phyloP scores from a whole-genome alignment of 2,113 vertebrate genomes.

The Ophiodon elongatus region DNA sequence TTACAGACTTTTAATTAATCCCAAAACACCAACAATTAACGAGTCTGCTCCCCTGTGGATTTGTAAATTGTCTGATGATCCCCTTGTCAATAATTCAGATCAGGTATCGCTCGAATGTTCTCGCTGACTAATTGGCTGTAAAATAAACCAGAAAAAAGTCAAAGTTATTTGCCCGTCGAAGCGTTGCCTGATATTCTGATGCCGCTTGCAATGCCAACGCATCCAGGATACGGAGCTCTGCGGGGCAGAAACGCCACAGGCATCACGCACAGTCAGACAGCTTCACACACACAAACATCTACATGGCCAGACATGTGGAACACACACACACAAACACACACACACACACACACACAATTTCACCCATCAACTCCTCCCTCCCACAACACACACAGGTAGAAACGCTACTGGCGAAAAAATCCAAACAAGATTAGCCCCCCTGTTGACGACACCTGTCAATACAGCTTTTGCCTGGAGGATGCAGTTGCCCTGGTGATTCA shows the following conservation, averaged over 20 bases:
- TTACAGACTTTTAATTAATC: conserved; percentile 51
- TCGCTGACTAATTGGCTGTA: conserved; percentile 41
- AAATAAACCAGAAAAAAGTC: conserved; percentile 33
- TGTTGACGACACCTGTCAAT: conserved; percentile 72
- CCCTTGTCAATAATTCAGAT: conserved; percentile 33
- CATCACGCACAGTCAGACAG: conserved; percentile 8
- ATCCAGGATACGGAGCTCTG: conserved; percentile 11
- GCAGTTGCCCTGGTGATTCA: conserved; percentile 42
- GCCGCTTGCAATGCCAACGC: conserved; percentile 2
- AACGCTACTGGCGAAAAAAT: conserved; percentile 52
- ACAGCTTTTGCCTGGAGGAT: conserved; percentile 59
- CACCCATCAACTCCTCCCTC: background rate
- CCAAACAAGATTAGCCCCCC: conserved; percentile 63
- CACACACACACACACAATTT: background rate
- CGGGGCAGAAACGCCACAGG: conserved; percentile 39
- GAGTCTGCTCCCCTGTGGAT: conserved; percentile 25
- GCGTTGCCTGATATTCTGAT: background rate
- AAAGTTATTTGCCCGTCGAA: background rate
- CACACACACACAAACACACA: conserved; percentile 3
- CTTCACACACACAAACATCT: conserved; percentile 6
- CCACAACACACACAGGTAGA: conserved; percentile 33
- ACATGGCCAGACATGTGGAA: background rate
- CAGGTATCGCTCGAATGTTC: conserved; percentile 37
- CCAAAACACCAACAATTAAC: conserved; percentile 62
- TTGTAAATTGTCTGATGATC: conserved; percentile 43